Base-by-base conservation (phyloP, 2,888 invertebrate genomes). In the Anorthoa munda region DNA sequence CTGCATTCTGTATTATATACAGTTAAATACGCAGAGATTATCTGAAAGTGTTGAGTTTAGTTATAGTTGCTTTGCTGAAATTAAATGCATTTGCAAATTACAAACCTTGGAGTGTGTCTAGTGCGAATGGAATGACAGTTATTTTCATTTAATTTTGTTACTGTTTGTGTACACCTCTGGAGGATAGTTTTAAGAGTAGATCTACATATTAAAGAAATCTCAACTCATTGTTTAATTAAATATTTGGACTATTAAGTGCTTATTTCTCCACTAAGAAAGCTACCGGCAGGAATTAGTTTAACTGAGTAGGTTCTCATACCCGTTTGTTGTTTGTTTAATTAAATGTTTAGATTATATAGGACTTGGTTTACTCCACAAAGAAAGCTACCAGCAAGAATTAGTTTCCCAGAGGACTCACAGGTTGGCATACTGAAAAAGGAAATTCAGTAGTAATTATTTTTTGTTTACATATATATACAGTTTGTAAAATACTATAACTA, bases 71-170 rank as follows among this genome's bases (percentile, higher is more conserved):
- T 55, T 66, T 68, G 60, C 53, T 56, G 11, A 21, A 55, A 60
- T 75, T 48, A 77, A 78, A 77, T 67, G 60, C 50, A 60, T 55
- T 80, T 31, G n/a, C 48, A 21, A 46, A 50, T 65, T 55, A 55
- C 21, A 60, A 51, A 9, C 23, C 31, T 23, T 50, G 18, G 13
- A 2, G 13, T 23, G 15, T 31, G 31, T 31, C 31, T 26, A 7
- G 17, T 21, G 7, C 15, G 13, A 50, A 26, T 18, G 48, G 18
- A 56, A 56, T 18, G 17, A 12, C 50, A 46, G 73, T 46, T 31
- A n/a, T 58, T 75, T 75, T 61, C 55, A 45, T 72, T 39, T 17
- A 13, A 51, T 56, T 26, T 61, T 53, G 59, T 66, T 64, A 15
- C 66, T 48, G 5, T 46, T 21, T 46, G 18, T 31, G 13, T 18